These are phyloP conservation scores for Mormyrops boulengeri DNA, from an alignment of 2,797 vertebrate species.

Conservation along the genomic window DNA sequence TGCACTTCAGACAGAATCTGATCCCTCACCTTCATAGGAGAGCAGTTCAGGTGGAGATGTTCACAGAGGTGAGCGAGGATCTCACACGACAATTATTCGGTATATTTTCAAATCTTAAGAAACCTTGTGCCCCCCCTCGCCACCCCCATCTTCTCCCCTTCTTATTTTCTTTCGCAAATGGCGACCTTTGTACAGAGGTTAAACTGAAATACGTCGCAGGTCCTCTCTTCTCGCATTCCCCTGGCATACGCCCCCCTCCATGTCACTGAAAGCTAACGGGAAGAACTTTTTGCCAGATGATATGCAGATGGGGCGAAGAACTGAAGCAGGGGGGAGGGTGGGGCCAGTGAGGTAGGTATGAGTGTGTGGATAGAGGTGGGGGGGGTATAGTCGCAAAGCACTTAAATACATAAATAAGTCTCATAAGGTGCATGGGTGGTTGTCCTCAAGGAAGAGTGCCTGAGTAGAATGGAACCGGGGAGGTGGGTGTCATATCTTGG, in stretches of 20 bases:
- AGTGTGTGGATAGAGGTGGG: not conserved
- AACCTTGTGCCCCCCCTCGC: conserved; percentile 22
- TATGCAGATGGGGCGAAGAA: not conserved
- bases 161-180: conserved; percentile 33
- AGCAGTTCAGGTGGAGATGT: not conserved
- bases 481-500: not conserved
- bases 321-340: not conserved
- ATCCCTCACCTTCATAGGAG: not conserved
- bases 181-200: conserved; percentile 41
- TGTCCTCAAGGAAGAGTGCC: not conserved
- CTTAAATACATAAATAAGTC: not conserved
- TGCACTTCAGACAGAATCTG: conserved; percentile 30
- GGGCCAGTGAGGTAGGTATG: not conserved
- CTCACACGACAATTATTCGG: not conserved
- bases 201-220: conserved; percentile 47
- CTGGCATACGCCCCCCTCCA: not conserved
- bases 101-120: conserved; percentile 37
- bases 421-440: not conserved
- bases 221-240: conserved; percentile 26
- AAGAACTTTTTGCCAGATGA: not conserved
- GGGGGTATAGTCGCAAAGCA: not conserved
- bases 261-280: not conserved
- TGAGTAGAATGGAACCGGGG: not conserved
- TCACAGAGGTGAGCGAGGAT: not conserved
- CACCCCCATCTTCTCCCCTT: conserved; percentile 20